Conservation (phyloP, 2,113 vertebrate genomes). For the Bucco capensis region DNA sequence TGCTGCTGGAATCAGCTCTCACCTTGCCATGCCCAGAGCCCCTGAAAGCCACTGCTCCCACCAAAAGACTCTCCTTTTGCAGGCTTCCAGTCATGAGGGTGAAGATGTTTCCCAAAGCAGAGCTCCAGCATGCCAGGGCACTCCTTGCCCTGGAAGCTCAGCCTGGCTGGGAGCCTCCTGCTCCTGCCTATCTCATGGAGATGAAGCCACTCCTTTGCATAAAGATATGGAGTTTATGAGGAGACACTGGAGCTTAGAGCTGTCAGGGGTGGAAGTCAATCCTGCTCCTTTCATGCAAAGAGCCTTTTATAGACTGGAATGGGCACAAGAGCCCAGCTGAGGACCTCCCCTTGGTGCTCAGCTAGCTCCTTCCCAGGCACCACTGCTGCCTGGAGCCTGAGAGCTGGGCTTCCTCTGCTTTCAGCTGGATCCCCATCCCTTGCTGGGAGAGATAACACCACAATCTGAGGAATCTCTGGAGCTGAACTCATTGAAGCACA, state of each 20-base stretch:
- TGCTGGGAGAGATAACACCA: neutral
- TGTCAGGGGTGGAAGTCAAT: constrained; percentile 32
- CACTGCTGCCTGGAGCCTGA: neutral
- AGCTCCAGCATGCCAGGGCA: neutral
- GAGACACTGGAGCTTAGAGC: constrained; percentile 28
- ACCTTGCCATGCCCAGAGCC: neutral
- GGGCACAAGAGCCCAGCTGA: neutral
- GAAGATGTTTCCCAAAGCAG: neutral
- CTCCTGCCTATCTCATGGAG: neutral
- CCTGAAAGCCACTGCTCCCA: neutral
- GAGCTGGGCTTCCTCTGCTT: neutral
- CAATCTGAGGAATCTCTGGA: neutral
- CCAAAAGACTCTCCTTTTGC: neutral
- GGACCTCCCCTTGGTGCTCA: neutral
- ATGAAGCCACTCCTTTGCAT: constrained; percentile 39
- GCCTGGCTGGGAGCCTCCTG: constrained; percentile 20
- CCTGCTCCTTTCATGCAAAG: constrained; percentile 37
- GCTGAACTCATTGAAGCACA: neutral
- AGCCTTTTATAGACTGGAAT: constrained; percentile 58
- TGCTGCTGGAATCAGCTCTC: neutral
- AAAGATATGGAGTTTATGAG: constrained; percentile 59
- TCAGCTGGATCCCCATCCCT: neutral
- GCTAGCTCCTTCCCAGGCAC: neutral
- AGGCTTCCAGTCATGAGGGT: neutral
- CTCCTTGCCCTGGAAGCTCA: neutral